phyloP scores from a whole-genome alignment of 2,797 vertebrate species.

The Artibeus lituratus region DNA sequence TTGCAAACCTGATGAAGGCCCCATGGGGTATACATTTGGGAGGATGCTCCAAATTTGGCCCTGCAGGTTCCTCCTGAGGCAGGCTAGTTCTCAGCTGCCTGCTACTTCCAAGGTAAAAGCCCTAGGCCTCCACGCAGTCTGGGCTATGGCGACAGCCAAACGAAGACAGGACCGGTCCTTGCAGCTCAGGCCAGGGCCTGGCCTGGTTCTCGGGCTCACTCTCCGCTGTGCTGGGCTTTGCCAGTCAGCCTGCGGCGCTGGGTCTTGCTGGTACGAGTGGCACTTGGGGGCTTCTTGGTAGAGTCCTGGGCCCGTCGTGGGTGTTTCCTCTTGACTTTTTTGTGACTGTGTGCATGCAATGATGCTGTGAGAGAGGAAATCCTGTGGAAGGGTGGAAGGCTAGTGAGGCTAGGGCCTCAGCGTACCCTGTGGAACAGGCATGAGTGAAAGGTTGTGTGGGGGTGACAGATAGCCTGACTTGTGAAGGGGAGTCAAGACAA shows the following conservation, averaged over 20 bases:
- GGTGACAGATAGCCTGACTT: background rate
- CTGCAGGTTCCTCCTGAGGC: background rate
- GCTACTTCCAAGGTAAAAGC: background rate
- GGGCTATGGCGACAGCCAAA: background rate
- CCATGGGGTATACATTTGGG: no score
- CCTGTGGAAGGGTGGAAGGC: constrained; percentile 62
- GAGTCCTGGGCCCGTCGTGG: constrained; percentile 73
- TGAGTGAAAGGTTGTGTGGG: background rate
- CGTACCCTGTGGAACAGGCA: background rate
- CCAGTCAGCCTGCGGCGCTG: constrained; percentile 89
- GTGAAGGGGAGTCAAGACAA: background rate
- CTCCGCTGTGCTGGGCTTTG: constrained; percentile 49
- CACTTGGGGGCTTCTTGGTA: constrained; percentile 78
- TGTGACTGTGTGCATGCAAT: constrained; percentile 85
- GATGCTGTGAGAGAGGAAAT: constrained; percentile 86
- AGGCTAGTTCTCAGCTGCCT: background rate
- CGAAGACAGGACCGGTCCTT: background rate
- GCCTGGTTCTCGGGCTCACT: background rate
- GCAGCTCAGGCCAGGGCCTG: accelerated
- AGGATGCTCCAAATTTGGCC: background rate
- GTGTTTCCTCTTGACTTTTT: constrained; percentile 81
- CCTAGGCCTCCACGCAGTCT: background rate
- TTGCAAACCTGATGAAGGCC: background rate
- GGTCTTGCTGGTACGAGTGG: constrained; percentile 86
- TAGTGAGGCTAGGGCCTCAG: background rate